Base-by-base conservation (phyloP, 1,140 invertebrate genomes). In the Drosophila prosaltans region DNA sequence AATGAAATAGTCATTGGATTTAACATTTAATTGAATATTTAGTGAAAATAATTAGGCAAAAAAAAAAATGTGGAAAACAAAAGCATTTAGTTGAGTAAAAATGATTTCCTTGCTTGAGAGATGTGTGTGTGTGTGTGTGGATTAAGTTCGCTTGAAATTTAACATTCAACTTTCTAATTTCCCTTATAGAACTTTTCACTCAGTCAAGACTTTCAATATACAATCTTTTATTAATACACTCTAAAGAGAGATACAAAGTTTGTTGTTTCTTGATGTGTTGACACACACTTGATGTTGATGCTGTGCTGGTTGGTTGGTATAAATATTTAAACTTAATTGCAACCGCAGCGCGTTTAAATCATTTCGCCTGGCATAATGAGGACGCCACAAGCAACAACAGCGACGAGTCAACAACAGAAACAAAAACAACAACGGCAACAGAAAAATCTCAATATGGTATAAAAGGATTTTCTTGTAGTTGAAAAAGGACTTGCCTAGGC, bases 381-480 rank as follows among this genome's bases (percentile, higher is more conserved):
- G 54, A 58, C 63, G 67, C 58, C 65, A 65, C 43, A 55, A 54
- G 43, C 73, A 70, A 54, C 11, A 57, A 43, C 39, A 16, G 16
- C 16, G 16, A 4, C 28, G 64, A 57, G 61, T 48, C 61, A 70
- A 69, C 64, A 86, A 69, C 80, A 71, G 70, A 62, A 70, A 43
- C 48, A 57, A 69, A 62, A 70, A 68, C 64, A 86, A 69, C 79
- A 74, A 16, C 16, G 0, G 16, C 16, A 69, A 62, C 66, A 43
- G 41, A 57, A 67, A 62, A 36, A 88, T 67, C 84, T 77, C 83
- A 74, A 83, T 78, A 54, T 82, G 84, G 55, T 69, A 77, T 89
- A 88, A 88, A 88, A 88, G 83, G 83, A 88, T 88, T 88, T 88
- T 62, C 83, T 88, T 88, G 74, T 76, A 70, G 39, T 51, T 60